These are phyloP conservation scores for Dione juno DNA, from an alignment of 2,888 invertebrate species.

Conservation along the genomic window DNA sequence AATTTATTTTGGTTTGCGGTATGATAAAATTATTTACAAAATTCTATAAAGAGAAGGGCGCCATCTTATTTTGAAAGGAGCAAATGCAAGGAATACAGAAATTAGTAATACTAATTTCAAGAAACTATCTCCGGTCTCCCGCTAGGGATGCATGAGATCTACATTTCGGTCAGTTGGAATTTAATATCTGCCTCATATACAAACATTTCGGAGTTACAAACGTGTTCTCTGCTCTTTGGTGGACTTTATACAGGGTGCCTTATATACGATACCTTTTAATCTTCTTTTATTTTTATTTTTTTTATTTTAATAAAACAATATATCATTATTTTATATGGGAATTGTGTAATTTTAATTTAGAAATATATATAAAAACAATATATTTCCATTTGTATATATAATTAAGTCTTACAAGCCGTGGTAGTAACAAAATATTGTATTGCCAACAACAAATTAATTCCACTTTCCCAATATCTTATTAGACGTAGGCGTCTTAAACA, in stretches of 20 bases:
- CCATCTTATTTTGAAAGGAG: slow-evolving; percentile 1
- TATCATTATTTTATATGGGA: not conserved
- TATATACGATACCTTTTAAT: not conserved
- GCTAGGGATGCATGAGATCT: slow-evolving; percentile 44
- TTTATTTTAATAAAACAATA: not conserved
- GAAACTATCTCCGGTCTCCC: slow-evolving; percentile 35
- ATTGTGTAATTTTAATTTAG: not conserved
- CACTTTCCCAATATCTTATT: not conserved
- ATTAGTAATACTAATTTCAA: slow-evolving; percentile 37
- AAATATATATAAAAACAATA: too few species aligned
- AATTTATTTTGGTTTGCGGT: too few species aligned
- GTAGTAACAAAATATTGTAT: not conserved
- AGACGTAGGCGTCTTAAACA: not conserved
- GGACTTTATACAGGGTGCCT: slow-evolving; percentile 59
- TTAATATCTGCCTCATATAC: slow-evolving; percentile 60
- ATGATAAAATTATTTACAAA: not conserved
- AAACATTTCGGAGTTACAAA: slow-evolving; percentile 53
- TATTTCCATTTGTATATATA: too few species aligned
- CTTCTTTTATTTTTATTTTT: not conserved
- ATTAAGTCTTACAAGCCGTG: not conserved
- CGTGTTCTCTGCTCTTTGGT: slow-evolving; percentile 54
- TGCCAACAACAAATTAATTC: not conserved
- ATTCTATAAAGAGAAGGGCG: not conserved
- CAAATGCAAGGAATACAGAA: slow-evolving; percentile 2
- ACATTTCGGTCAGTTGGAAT: slow-evolving; percentile 55